These are phyloP conservation scores for Rhyacichthys aspro DNA, from an alignment of 2,797 vertebrate genomes.

Conservation along the genomic window DNA sequence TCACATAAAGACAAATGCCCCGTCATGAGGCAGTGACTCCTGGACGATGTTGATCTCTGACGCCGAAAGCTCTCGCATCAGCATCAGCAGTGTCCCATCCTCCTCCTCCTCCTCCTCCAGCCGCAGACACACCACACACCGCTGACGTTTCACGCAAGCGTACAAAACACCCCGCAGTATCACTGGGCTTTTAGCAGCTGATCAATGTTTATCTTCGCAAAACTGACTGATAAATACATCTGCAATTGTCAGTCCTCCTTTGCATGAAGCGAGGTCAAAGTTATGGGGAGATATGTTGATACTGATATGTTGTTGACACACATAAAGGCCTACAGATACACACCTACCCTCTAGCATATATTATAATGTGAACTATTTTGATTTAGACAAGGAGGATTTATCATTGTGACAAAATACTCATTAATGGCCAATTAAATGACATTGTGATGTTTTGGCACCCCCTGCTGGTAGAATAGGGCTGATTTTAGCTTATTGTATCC, in stretches of 20 bases:
- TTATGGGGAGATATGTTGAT: too few species aligned
- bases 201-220: neutral
- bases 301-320: too few species aligned
- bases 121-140: constrained; percentile 69
- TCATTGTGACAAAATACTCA: constrained; percentile 2
- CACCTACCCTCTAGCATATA: neutral
- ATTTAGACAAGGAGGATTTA: neutral
- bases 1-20: constrained; percentile 3
- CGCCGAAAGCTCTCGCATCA: constrained; percentile 75
- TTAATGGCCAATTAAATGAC: neutral
- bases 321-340: too few species aligned
- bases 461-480: constrained; percentile 4
- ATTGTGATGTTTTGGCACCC: constrained; percentile 44
- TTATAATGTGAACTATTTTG: neutral
- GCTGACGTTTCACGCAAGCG: constrained; percentile 79
- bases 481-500: neutral
- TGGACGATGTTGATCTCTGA: constrained; percentile 60
- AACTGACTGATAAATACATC: neutral
- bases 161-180: constrained; percentile 73
- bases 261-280: constrained; percentile 6
- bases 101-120: constrained; percentile 69
- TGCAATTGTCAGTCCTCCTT: too few species aligned
- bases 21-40: constrained; percentile 20
- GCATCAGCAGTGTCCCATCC: constrained; percentile 74
- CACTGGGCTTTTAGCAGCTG: constrained; percentile 6